Evolutionary conservation across 2,113 vertebrate species (phyloP), one percentile per base, ranked within the genome.

Genomic region (Piprites chloris): DNA sequence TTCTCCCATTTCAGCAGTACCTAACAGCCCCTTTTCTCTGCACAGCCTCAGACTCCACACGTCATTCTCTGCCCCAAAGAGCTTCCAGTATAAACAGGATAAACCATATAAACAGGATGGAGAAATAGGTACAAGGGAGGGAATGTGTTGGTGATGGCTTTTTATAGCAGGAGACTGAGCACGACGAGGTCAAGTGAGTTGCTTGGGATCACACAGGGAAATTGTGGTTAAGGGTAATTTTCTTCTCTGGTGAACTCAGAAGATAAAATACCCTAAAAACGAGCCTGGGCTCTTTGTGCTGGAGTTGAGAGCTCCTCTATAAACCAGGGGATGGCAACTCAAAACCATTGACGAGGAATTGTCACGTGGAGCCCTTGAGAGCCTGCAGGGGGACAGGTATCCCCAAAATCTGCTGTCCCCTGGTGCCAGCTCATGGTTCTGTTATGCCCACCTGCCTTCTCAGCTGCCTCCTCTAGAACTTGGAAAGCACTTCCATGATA

Each of bases 41-140:
- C 33, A 1, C 33, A 42, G 24, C 61, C 56, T 56, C n/a, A 50
- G n/a, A 19, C 74, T 39, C 21, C 6, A 35, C 11, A 1, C 1
- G 0, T 20, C 55, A 3, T 33, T n/a, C 58, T 49, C 37, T 77
- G 73, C 73, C 77, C 77, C 73, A 5, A 4, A 39, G 56, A 55
- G 32, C 61, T 83, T 27, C 32, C 52, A 16, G 0, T 39, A 19
- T 2, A 9, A 14, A 5, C 2, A 4, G 37, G 6, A 2, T 5
- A 6, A 39, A 15, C 27, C 41, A 56, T 11, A 3, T 0, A 2
- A 4, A 0, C 14, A 22, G 85, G 26, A 19, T 0, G 21, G 71
- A 74, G 47, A 28, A 49, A 7, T 27, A 47, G 39, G 63, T 24
- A 13, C 17, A 8, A 15, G 61, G 78, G 63, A 49, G 52, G 55